These are phyloP conservation scores for Acrocephalus kingi DNA, from an alignment of 2,113 vertebrate species.

Conservation along the genomic window DNA sequence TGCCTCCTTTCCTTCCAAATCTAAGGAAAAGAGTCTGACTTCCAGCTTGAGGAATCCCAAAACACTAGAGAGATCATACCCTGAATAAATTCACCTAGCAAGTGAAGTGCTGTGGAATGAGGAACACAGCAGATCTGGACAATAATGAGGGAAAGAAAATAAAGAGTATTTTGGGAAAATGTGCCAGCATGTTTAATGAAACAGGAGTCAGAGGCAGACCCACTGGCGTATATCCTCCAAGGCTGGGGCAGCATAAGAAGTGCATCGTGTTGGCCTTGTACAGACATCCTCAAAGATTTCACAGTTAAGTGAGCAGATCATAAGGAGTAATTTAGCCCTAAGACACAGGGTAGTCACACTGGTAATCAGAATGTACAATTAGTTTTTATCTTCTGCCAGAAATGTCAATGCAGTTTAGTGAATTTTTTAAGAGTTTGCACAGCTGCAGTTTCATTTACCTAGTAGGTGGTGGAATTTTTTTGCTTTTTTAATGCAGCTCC, in stretches of 20 bases:
- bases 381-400: conserved; percentile 16
- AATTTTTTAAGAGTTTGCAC: neutral
- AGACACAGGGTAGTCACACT: neutral
- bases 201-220: neutral
- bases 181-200: neutral
- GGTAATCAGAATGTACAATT: conserved; percentile 10
- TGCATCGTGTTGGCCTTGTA: neutral
- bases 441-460: neutral
- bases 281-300: neutral
- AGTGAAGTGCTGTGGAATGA: neutral
- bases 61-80: neutral
- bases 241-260: neutral
- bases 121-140: neutral
- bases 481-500: neutral
- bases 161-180: neutral
- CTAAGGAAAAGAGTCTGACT: neutral
- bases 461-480: neutral
- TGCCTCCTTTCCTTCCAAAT: neutral
- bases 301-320: neutral
- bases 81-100: neutral
- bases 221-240: neutral
- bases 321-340: conserved; percentile 3
- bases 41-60: neutral
- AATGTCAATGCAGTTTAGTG: neutral
- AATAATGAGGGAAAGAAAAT: neutral